These are phyloP conservation scores for Zelleria hepariella DNA, from an alignment of 2,888 invertebrate species.

Conservation along the genomic window DNA sequence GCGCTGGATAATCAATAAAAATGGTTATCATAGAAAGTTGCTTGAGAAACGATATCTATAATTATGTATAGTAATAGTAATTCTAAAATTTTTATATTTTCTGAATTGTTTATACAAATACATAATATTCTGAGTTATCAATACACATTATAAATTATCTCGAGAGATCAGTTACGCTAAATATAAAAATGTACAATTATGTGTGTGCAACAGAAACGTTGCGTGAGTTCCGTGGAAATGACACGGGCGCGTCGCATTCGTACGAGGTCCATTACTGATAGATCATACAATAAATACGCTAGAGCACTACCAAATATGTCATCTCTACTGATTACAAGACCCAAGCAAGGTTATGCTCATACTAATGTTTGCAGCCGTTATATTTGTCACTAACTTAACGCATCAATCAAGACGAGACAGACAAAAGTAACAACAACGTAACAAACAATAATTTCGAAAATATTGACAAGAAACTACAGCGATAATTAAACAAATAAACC, in stretches of 20 bases:
- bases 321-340: conserved; percentile 57
- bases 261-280: not conserved
- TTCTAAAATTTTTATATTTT: conserved; percentile 58
- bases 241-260: not conserved
- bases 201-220: conserved; percentile 12
- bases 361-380: conserved; percentile 26
- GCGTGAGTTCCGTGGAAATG: not conserved
- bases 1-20: conserved; percentile 48
- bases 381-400: not conserved
- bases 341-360: conserved; percentile 34
- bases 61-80: conserved; percentile 40
- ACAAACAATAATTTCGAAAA: conserved; percentile 3
- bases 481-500: conserved; percentile 39
- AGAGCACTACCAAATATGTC: conserved; percentile 58
- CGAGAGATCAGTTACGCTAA: conserved; percentile 71
- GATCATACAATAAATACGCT: not conserved
- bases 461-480: conserved; percentile 19
- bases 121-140: conserved; percentile 62
- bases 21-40: conserved; percentile 43
- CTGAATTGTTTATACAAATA: conserved; percentile 66
- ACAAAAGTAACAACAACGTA: not conserved
- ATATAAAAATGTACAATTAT: conserved; percentile 68
- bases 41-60: conserved; percentile 39
- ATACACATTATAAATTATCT: conserved; percentile 64
- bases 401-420: not conserved